Evolutionary conservation across 64 coral and sea anemone species (phyloP).

Genomic region (Acropora tenuis): DNA sequence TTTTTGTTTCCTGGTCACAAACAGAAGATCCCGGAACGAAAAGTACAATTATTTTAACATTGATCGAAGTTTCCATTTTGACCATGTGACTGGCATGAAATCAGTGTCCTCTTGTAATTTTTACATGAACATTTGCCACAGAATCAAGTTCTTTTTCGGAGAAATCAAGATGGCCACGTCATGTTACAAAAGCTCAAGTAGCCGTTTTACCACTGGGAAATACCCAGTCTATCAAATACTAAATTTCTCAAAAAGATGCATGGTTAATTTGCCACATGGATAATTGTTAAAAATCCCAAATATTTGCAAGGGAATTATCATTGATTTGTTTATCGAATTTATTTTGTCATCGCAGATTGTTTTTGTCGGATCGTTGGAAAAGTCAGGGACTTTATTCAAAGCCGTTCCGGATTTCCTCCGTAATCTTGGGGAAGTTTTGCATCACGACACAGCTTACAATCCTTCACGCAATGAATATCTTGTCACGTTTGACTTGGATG

Average conservation of each 20-base stretch:
- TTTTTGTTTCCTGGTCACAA: conserved; percentile 18
- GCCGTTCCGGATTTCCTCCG: conserved; percentile 46
- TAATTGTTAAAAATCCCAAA: too few species aligned
- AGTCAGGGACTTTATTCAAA: conserved; percentile 36
- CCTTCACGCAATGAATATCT: conserved; percentile 69
- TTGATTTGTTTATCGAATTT: background rate
- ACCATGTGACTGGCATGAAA: conserved; percentile 64
- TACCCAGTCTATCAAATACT: too few species aligned
- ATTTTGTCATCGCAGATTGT: conserved; percentile 1
- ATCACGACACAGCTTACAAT: conserved; percentile 75
- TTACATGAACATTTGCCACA: too few species aligned
- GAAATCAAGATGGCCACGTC: too few species aligned
- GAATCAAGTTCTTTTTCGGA: too few species aligned
- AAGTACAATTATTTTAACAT: conserved; percentile 88
- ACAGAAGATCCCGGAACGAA: conserved; percentile 25
- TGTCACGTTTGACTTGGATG: conserved; percentile 82
- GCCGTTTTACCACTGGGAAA: too few species aligned
- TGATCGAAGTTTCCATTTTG: conserved; percentile 72
- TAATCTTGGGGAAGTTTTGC: conserved; percentile 52
- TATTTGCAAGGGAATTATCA: background rate
- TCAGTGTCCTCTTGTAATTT: too few species aligned
- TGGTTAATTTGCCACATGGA: too few species aligned
- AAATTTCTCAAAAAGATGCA: too few species aligned
- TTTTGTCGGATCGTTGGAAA: conserved; percentile 49
- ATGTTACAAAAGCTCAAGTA: too few species aligned